Evolutionary conservation across 2,797 vertebrate species (phyloP), one percentile per base, ranked within the genome.

Genomic region (Mormyrops attenuatus): DNA sequence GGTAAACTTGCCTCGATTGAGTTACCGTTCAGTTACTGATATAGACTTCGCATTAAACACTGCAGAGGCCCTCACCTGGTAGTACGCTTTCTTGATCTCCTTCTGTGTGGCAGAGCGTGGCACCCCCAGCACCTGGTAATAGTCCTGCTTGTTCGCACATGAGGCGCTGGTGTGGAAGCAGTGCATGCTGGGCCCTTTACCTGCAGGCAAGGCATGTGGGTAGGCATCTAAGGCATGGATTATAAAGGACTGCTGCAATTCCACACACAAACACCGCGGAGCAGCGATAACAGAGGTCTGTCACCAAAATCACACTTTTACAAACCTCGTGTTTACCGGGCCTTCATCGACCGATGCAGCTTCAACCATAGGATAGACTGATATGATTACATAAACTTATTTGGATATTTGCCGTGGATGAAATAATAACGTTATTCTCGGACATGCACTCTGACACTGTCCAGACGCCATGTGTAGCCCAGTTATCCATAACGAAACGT

Each of bases 21-120:
- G 66, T 73, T 69, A 69, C 11, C 30, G 3, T 69, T 73, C 26
- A 73, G 66, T 34, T 73, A 5, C 34, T 38, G 66, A 9, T 5
- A 26, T 26, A 73, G 30, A 1, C 2, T 73, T 7, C 5, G 15
- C 15, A 44, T 15, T 41, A 80, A 8, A 15, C 38, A 80, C 34
- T 17, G 5, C 0, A 6, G 38, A 44, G 1, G 17, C 77, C 69
- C 95, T 90, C 90, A 98, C 99, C 97, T 99, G 98, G 92, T 99
- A 99, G 94, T 99, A 99, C 0, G 98, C 97, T 93, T 99, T 99
- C 95, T 99, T 99, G 92, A 99, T 99, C 91, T 99, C 99, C 92
- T 99, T 99, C 95, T 98, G 98, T 30, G 94, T 96, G 87, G 98
- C 96, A 11, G 93, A 94, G 89, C 96, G 97, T 73, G 98, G 96